Evolutionary conservation across 1,140 invertebrate species (phyloP).

Genomic region (Propsilocerus akamusi): DNA sequence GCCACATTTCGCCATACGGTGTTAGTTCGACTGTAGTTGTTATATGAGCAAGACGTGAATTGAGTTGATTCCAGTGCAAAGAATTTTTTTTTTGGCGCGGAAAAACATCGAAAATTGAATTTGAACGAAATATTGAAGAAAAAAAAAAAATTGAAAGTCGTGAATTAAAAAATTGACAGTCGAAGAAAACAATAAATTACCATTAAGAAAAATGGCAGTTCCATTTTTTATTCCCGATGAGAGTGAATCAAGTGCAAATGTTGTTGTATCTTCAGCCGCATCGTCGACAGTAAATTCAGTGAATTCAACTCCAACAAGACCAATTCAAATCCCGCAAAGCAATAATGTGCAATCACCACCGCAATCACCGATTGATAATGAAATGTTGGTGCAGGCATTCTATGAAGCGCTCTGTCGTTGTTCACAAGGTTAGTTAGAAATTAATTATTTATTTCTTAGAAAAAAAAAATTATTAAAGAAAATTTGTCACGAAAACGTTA

Average conservation of each 20-base stretch:
- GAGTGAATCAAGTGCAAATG: too few relatives aligned
- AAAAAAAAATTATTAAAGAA: too few relatives aligned
- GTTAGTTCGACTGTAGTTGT: too few relatives aligned
- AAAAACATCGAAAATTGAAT: too few relatives aligned
- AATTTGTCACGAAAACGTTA: not conserved
- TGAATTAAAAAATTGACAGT: constrained; percentile 1
- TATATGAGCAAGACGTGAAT: too few relatives aligned
- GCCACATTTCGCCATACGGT: too few relatives aligned
- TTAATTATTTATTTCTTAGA: not conserved
- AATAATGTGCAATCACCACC: not conserved
- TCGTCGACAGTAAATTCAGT: not conserved
- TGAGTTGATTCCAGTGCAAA: too few relatives aligned
- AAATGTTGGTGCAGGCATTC: not conserved
- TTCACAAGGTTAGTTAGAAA: not conserved
- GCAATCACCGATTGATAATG: not conserved
- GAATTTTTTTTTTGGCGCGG: too few relatives aligned
- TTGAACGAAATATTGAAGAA: not conserved
- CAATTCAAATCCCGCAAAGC: not conserved
- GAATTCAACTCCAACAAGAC: not conserved
- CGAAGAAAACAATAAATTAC: not conserved
- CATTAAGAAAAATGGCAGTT: not conserved
- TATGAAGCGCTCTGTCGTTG: not conserved
- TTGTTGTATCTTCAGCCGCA: too few relatives aligned
- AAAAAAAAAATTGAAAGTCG: not conserved
- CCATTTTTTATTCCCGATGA: not conserved